These are phyloP conservation scores for Furnarius figulus DNA, from an alignment of 2,113 vertebrate species.

Conservation along the genomic window DNA sequence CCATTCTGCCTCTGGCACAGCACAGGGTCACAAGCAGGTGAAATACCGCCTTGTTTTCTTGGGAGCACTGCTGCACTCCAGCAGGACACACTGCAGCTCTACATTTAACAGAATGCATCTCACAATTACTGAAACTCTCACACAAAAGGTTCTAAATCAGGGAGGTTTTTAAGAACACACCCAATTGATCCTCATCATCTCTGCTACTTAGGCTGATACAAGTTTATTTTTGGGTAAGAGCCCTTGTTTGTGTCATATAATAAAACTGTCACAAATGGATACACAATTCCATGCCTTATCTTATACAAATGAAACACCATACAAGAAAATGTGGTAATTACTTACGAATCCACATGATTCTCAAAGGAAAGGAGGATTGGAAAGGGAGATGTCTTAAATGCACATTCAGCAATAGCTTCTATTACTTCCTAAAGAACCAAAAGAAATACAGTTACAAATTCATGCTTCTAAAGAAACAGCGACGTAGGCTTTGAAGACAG, in stretches of 20 bases:
- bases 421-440: slow-evolving; percentile 89
- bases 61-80: neutral
- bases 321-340: slow-evolving; percentile 42
- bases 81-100: neutral
- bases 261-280: neutral
- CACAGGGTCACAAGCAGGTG: neutral
- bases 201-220: no score
- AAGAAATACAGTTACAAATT: slow-evolving; percentile 14
- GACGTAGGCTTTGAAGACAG: neutral
- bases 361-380: slow-evolving; percentile 97
- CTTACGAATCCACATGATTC: slow-evolving; percentile 99
- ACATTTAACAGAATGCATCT: neutral
- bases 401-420: slow-evolving; percentile 96
- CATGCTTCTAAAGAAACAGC: neutral
- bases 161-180: neutral
- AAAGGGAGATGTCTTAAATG: slow-evolving; percentile 97
- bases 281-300: neutral
- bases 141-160: neutral
- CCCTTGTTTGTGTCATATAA: neutral
- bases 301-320: neutral
- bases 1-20: neutral
- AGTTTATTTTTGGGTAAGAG: neutral
- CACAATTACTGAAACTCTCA: neutral
- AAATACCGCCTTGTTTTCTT: neutral
- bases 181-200: neutral